Percentiles rank a stretch among this genome's conserved stretches.
Evolutionary conservation across 2,797 vertebrate species (phyloP).

Genomic region (Xenopus petersii): DNA sequence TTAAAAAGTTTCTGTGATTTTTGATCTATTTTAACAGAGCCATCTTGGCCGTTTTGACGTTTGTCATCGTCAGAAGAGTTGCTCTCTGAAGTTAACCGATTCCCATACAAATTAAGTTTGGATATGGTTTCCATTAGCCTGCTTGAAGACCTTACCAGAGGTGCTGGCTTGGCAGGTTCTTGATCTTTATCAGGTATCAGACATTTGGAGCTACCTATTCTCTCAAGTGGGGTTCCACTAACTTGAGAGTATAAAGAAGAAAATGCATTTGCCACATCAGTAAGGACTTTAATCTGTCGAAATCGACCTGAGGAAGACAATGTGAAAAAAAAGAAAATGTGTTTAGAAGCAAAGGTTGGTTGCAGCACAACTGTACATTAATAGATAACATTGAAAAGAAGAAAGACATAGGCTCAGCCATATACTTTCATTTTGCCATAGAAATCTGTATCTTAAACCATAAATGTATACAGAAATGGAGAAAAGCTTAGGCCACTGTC

Average conservation of each 20-base stretch:
- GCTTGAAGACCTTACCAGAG: slow-evolving; percentile 65
- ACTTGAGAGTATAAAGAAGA: slow-evolving; percentile 95
- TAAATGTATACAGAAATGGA: no score
- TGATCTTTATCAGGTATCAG: slow-evolving; percentile 60
- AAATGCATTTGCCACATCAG: slow-evolving; percentile 94
- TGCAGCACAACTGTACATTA: no score
- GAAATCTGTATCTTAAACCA: no score
- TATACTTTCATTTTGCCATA: no score
- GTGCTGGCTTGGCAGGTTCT: slow-evolving; percentile 64
- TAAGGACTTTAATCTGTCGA: slow-evolving; percentile 95
- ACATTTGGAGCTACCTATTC: slow-evolving; percentile 73
- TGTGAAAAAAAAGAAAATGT: neutral
- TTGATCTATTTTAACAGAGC: slow-evolving; percentile 62
- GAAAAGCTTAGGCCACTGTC: no score
- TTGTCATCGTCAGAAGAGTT: slow-evolving; percentile 50
- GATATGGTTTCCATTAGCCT: slow-evolving; percentile 83
- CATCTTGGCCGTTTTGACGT: slow-evolving; percentile 60
- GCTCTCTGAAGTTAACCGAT: slow-evolving; percentile 57
- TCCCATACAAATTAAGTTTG: slow-evolving; percentile 72
- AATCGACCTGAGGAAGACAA: slow-evolving; percentile 79
- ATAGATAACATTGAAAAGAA: no score
- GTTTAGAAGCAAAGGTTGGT: no score
- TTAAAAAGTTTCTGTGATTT: slow-evolving; percentile 69
- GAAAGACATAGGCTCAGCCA: no score
- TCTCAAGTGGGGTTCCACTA: slow-evolving; percentile 84